These are phyloP conservation scores for Elanus axillaris DNA, from an alignment of 2,113 vertebrate genomes.

Conservation along the genomic window DNA sequence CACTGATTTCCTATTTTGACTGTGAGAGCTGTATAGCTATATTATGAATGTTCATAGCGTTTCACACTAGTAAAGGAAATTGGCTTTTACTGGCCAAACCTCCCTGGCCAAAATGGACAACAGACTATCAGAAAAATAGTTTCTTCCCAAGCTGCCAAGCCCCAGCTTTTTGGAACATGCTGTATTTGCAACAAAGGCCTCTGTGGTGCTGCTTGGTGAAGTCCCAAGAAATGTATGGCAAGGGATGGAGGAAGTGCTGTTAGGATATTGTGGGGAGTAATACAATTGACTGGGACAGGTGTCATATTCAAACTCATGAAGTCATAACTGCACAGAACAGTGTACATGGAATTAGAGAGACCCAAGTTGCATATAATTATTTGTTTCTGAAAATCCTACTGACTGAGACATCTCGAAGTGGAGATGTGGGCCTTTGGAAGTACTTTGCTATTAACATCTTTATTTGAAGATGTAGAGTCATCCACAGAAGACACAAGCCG, in stretches of 20 bases:
- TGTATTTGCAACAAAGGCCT: not conserved
- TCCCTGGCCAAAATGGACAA: not conserved
- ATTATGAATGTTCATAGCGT: not conserved
- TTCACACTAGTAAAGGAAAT: not conserved
- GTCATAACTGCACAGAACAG: not conserved
- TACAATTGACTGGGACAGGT: not conserved
- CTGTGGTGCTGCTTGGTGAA: not conserved
- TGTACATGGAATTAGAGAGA: not conserved
- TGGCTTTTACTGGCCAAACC: not conserved
- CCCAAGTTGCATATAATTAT: not conserved
- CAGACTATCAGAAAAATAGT: not conserved
- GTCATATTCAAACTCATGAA: not conserved
- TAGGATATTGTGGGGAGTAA: not conserved
- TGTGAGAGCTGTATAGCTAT: not conserved
- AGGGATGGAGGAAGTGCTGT: not conserved
- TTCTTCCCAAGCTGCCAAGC: not conserved
- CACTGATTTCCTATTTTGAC: not conserved
- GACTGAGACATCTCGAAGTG: not conserved
- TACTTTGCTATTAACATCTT: not conserved
- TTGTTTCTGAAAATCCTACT: not conserved
- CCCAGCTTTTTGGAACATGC: not conserved
- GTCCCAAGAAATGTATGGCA: not conserved
- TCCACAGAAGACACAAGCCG: not conserved
- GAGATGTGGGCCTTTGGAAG: not conserved
- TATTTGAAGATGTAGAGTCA: not conserved